These are phyloP conservation scores for Notothenia coriiceps DNA, from an alignment of 2,113 vertebrate species.

Conservation along the genomic window DNA sequence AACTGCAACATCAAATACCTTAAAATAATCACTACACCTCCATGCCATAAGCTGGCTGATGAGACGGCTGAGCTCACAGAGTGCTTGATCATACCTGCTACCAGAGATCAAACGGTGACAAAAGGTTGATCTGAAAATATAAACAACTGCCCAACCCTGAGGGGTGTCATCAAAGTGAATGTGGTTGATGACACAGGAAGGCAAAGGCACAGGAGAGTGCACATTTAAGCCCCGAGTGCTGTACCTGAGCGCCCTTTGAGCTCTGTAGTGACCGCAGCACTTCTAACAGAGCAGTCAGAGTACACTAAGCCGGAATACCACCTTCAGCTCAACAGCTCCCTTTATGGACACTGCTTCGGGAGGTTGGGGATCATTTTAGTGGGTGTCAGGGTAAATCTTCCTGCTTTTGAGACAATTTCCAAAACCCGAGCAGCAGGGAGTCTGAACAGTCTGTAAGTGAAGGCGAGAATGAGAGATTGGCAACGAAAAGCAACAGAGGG, in stretches of 20 bases:
- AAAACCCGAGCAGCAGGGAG: constrained; percentile 54
- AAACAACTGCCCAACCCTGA: neutral
- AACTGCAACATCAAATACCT: too few species aligned
- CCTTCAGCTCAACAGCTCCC: constrained; percentile 40
- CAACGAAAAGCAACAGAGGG: constrained; percentile 13
- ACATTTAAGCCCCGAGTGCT: neutral
- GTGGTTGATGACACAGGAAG: neutral
- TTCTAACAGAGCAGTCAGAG: constrained; percentile 24
- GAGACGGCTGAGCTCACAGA: too few species aligned
- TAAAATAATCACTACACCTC: too few species aligned
- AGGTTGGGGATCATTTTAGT: constrained; percentile 58
- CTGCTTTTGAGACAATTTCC: constrained; percentile 53
- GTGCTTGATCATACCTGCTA: too few species aligned
- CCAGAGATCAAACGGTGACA: constrained; percentile 20
- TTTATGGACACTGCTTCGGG: constrained; percentile 42
- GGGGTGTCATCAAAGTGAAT: constrained; percentile 22
- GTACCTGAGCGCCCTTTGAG: neutral
- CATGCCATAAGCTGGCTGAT: too few species aligned
- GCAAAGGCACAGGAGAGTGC: constrained; percentile 15
- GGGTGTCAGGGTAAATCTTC: constrained; percentile 53
- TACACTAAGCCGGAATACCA: constrained; percentile 52
- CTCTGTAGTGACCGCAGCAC: constrained; percentile 19
- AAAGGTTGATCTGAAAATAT: constrained; percentile 1
- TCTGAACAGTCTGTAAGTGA: constrained; percentile 38
- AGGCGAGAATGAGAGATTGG: neutral